Percentiles rank a stretch among this genome's conserved stretches.
These are phyloP conservation scores for Mola mola DNA, from an alignment of 2,113 vertebrate species.

Conservation along the genomic window DNA sequence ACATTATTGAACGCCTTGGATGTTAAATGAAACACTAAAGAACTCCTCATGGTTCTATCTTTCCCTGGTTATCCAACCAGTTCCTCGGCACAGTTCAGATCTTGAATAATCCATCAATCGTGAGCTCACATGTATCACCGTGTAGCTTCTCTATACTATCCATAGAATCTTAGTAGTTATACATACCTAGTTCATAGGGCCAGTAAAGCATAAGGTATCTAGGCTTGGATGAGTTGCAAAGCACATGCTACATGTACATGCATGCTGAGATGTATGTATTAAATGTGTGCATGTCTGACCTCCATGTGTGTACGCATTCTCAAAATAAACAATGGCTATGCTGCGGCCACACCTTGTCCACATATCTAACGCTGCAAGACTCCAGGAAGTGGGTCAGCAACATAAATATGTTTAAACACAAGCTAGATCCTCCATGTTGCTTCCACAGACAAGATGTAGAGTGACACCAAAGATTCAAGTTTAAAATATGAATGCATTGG, in stretches of 20 bases:
- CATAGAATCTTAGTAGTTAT: constrained; percentile 26
- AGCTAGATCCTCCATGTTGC: constrained; percentile 55
- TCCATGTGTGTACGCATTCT: constrained; percentile 4
- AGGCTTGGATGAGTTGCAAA: constrained; percentile 4
- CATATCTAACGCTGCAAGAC: constrained; percentile 43
- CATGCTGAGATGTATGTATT: constrained; percentile 3
- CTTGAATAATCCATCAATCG: constrained; percentile 66
- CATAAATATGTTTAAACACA: constrained; percentile 64
- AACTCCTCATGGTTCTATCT: constrained; percentile 45
- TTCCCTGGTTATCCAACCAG: constrained; percentile 52
- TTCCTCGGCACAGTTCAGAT: constrained; percentile 35
- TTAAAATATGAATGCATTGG: constrained; percentile 81
- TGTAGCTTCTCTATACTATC: constrained; percentile 40
- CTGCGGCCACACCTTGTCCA: constrained; percentile 38
- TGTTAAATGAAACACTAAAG: constrained; percentile 70
- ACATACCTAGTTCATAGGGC: constrained; percentile 3
- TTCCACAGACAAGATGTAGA: constrained; percentile 73
- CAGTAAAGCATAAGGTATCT: constrained; percentile 26
- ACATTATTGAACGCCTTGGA: constrained; percentile 74
- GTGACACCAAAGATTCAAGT: constrained; percentile 75
- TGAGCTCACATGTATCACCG: constrained; percentile 38
- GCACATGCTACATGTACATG: neutral
- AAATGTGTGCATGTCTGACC: neutral
- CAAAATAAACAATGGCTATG: constrained; percentile 45
- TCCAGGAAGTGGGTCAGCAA: constrained; percentile 77